These are phyloP conservation scores for Sphaeramia orbicularis DNA, from an alignment of 2,797 vertebrate species.

Conservation along the genomic window DNA sequence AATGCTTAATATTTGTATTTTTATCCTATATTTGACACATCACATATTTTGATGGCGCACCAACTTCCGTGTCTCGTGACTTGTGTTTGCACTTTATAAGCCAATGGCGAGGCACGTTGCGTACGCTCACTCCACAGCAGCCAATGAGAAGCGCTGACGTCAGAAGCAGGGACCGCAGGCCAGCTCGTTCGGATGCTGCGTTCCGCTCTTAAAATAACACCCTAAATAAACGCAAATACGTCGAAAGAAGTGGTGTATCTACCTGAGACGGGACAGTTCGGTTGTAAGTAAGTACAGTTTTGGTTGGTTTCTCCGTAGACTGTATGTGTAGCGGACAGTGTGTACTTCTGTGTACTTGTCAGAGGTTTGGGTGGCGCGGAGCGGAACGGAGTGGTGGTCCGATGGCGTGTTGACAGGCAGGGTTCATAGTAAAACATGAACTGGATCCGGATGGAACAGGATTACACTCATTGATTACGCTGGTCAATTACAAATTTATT, in stretches of 20 bases:
- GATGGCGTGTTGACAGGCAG: constrained; percentile 74
- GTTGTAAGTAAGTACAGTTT: constrained; percentile 39
- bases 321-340: neutral
- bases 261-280: neutral
- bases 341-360: constrained; percentile 43
- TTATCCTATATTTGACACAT: constrained; percentile 56
- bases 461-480: too few species aligned
- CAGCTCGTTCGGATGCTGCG: neutral
- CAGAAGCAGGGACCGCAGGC: neutral
- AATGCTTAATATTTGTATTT: neutral
- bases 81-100: constrained; percentile 36
- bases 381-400: constrained; percentile 67
- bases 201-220: neutral
- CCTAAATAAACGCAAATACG: neutral
- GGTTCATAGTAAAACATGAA: constrained; percentile 20
- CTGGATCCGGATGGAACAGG: neutral
- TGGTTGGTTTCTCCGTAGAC: neutral
- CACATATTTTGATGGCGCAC: constrained; percentile 27
- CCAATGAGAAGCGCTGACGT: constrained; percentile 50
- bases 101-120: constrained; percentile 59
- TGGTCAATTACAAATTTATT: too few species aligned
- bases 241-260: constrained; percentile 4
- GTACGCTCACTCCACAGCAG: rapidly evolving
- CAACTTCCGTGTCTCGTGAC: constrained; percentile 58
- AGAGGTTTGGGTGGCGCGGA: constrained; percentile 54